These are phyloP conservation scores for Microcebus ravelobensis DNA, from an alignment of 2,113 vertebrate genomes.

Conservation along the genomic window DNA sequence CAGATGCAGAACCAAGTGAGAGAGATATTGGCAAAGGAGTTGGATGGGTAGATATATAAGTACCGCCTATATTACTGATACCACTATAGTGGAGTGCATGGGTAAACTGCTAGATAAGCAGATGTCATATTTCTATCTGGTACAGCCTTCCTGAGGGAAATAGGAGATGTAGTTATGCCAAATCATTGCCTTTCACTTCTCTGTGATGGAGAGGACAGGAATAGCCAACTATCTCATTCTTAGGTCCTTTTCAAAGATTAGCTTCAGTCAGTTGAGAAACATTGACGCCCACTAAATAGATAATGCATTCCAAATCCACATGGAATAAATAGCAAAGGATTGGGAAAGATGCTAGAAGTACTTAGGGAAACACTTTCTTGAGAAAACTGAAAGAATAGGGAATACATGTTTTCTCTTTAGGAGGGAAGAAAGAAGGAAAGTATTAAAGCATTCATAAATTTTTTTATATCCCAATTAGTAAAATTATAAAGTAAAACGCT, in stretches of 20 bases:
- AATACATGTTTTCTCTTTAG: neutral
- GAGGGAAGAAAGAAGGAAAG: neutral
- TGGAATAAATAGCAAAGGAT: neutral
- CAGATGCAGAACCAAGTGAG: neutral
- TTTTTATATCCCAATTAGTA: slow-evolving; percentile 29
- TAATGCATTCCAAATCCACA: neutral
- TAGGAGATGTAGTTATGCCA: neutral
- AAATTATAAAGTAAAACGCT: neutral
- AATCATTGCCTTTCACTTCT: neutral
- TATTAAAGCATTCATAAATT: neutral
- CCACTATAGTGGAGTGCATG: neutral
- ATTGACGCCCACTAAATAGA: neutral
- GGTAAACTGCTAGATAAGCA: neutral
- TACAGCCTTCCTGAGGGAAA: neutral
- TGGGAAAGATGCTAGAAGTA: neutral
- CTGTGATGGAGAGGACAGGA: neutral
- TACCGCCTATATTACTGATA: neutral
- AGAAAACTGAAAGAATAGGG: neutral
- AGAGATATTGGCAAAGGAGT: neutral
- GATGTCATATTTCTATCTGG: neutral
- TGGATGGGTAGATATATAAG: neutral
- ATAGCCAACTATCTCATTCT: neutral
- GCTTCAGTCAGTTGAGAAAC: neutral
- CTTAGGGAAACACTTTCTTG: neutral
- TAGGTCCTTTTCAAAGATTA: neutral